These are phyloP conservation scores for Melanchra persicariae DNA, from an alignment of 2,888 invertebrate species.

Conservation along the genomic window DNA sequence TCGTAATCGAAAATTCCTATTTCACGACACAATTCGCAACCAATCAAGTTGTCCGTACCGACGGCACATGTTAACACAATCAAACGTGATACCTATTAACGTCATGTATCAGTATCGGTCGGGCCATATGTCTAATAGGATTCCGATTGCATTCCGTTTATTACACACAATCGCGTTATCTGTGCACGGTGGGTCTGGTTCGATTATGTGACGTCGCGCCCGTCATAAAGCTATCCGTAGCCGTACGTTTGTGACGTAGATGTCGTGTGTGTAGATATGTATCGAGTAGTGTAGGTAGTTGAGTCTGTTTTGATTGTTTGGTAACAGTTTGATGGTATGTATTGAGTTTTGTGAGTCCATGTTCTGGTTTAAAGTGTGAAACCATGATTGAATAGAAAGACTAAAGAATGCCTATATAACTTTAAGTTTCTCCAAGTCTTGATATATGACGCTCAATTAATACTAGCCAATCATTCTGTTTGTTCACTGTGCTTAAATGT, in stretches of 20 bases:
- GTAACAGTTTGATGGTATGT: constrained; percentile 3
- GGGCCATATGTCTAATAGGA: constrained; percentile 86
- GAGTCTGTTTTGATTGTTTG: constrained; percentile 21
- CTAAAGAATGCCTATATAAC: not conserved
- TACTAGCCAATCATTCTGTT: no score
- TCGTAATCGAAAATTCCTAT: constrained; percentile 51
- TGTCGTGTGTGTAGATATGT: constrained; percentile 24
- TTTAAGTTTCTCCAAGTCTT: no score
- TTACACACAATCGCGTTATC: constrained; percentile 85
- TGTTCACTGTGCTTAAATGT: no score
- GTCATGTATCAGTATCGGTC: constrained; percentile 78
- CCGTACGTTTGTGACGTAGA: constrained; percentile 41
- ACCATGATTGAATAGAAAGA: not conserved
- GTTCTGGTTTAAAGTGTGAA: not conserved
- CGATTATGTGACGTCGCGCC: constrained; percentile 65
- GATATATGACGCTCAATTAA: no score
- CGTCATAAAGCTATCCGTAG: constrained; percentile 73
- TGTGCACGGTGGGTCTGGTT: constrained; percentile 65
- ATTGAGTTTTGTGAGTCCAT: not conserved
- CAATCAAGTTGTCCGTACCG: constrained; percentile 68
- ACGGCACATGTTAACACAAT: constrained; percentile 74
- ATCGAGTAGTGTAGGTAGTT: not conserved
- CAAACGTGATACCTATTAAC: constrained; percentile 83
- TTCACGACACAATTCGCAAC: constrained; percentile 58
- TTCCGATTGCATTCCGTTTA: constrained; percentile 86